Percentiles rank a stretch among this genome's conserved stretches.
Evolutionary conservation across 2,113 vertebrate species (phyloP).

Genomic region (Saimiri boliviensis): DNA sequence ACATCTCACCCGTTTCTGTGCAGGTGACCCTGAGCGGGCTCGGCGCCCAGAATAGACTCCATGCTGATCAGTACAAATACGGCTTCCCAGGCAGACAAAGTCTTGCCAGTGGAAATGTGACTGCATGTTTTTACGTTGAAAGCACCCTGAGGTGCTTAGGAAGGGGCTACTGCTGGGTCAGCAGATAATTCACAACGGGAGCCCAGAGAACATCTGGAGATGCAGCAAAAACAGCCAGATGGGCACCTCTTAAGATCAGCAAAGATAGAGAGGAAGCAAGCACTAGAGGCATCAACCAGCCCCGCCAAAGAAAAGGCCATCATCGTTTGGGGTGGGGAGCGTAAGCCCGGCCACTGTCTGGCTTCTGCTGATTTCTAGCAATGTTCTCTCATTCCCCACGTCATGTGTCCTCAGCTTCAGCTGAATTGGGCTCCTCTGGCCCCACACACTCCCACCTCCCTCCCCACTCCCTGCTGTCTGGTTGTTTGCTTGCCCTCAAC

Average conservation of each 20-base stretch:
- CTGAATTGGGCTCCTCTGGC: background rate
- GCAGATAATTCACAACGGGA: background rate
- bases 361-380: background rate
- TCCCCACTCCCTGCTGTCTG: background rate
- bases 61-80: background rate
- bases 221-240: background rate
- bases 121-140: slow-evolving; percentile 24
- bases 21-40: slow-evolving; percentile 46
- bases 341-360: background rate
- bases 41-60: slow-evolving; percentile 13
- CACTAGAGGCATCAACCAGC: background rate
- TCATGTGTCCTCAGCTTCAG: background rate
- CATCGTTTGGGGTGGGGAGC: background rate
- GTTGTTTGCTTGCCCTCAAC: background rate
- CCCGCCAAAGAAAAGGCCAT: background rate
- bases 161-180: slow-evolving; percentile 28
- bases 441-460: background rate
- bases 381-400: background rate
- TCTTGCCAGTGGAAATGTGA: background rate
- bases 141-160: background rate
- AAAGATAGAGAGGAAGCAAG: background rate
- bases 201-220: slow-evolving; percentile 54
- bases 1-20: background rate
- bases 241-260: background rate
- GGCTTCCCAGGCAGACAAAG: background rate